phyloP scores from a whole-genome alignment of 64 coral and sea anemone genomes.

The Catalaphyllia jardinei region DNA sequence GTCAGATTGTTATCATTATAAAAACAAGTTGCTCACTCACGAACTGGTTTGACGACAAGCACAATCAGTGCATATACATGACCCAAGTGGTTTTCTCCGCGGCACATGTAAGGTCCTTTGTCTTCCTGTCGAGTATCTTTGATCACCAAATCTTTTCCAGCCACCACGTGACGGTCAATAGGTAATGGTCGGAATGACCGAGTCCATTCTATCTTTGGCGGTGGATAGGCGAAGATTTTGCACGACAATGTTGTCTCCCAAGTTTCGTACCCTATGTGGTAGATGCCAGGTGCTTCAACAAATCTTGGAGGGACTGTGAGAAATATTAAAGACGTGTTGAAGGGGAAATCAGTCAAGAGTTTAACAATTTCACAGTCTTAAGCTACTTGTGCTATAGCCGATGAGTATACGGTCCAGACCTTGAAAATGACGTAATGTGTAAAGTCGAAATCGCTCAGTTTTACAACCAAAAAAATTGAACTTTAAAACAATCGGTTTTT shows the following conservation, averaged over 20 bases:
- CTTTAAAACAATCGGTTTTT: too few species aligned
- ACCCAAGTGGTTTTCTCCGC: constrained; percentile 68
- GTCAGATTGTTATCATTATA: background rate
- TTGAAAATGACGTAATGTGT: too few species aligned
- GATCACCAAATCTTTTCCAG: constrained; percentile 68
- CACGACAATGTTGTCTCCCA: constrained; percentile 83
- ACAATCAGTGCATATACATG: constrained; percentile 74
- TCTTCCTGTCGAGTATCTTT: constrained; percentile 46
- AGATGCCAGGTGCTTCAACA: constrained; percentile 35
- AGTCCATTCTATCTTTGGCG: constrained; percentile 61
- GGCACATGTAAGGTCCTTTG: constrained; percentile 75
- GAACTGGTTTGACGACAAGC: constrained; percentile 60
- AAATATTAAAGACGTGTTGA: background rate
- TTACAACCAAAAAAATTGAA: too few species aligned
- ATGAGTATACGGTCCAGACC: too few species aligned
- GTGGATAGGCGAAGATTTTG: constrained; percentile 68
- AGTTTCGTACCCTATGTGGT: constrained; percentile 57
- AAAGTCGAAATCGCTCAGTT: too few species aligned
- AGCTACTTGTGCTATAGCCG: too few species aligned
- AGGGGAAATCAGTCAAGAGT: background rate
- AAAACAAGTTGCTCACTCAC: constrained; percentile 41
- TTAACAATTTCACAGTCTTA: too few species aligned
- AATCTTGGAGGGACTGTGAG: constrained; percentile 76
- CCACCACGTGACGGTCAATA: constrained; percentile 42
- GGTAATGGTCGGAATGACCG: constrained; percentile 37